Evolutionary conservation across 1,140 invertebrate genomes (phyloP), one percentile per base, ranked within the genome.

Genomic region (Hylyphantes graminicola): DNA sequence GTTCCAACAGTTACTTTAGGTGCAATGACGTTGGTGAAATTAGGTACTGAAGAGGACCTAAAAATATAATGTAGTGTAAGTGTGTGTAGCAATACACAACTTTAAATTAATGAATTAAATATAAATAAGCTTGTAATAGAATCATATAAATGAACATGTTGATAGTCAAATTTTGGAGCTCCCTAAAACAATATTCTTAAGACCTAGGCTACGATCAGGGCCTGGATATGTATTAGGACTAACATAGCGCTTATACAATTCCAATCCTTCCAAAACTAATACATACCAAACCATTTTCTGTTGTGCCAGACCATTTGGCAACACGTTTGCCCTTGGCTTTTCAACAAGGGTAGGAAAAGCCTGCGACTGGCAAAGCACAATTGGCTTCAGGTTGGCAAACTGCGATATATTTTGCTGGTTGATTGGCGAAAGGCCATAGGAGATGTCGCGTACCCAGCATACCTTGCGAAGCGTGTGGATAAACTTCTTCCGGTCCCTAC

Each of bases 1-100:
- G 57, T 21, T 79, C 63, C 64, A 9, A 61, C 51, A 8, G 54
- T 54, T 67, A 59, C 17, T 51, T 85, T 85, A 35, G 75, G 64
- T 48, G 59, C n/a, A 10, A 76, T 59, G 19, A 74, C 57, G 63
- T 77, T 77, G 19, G 91, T 87, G 87, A 92, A 92, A 87, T 91
- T 92, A 35, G 92, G 92, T 35, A 92, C 86, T 7, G 92, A 91
- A 76, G 89, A 87, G 17, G 91, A 89, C 86, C 91, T 90, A 80
- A n/a, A 79, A 67, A 72, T 21, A 72, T n/a, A 12, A 2, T 2
- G 1, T 35, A 35, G 5, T 35, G 35, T 35, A 2, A 35, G 35
- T 35, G 35, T 35, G 35, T 35, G 35, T 35, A 35, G 5, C 1
- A 35, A 35, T 35, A 35, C 35, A 35, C 35, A 2, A 35, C 35